These are phyloP conservation scores for Nilaparvata lugens DNA, from an alignment of 1,140 invertebrate genomes.

Conservation along the genomic window DNA sequence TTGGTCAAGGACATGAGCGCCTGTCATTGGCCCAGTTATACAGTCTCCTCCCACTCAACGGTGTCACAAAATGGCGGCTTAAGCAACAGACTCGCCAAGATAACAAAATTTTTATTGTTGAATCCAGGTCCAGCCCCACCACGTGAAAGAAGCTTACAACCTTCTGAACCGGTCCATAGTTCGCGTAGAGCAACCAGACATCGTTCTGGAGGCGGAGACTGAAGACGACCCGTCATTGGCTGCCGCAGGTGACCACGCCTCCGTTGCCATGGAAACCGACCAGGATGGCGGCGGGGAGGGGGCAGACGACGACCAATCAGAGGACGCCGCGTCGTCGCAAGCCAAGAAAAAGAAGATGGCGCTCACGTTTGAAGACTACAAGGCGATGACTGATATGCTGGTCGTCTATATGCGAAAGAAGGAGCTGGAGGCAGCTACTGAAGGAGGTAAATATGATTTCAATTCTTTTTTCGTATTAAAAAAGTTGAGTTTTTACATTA, in stretches of 20 bases:
- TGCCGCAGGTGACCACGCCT: too few relatives aligned
- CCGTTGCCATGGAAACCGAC: slow-evolving; percentile 4
- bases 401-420: slow-evolving; percentile 79
- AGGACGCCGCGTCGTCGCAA: slow-evolving; percentile 20
- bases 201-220: slow-evolving; percentile 64
- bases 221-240: slow-evolving; percentile 38
- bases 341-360: slow-evolving; percentile 72
- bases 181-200: slow-evolving; percentile 93
- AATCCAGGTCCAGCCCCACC: slow-evolving; percentile 53
- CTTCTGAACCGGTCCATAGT: slow-evolving; percentile 98
- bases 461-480: too few relatives aligned
- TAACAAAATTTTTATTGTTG: too few relatives aligned
- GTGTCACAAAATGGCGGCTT: too few relatives aligned
- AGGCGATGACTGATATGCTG: slow-evolving; percentile 83
- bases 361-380: slow-evolving; percentile 92
- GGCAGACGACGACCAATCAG: not conserved
- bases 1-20: too few relatives aligned
- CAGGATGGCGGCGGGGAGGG: not conserved
- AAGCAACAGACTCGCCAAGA: too few relatives aligned
- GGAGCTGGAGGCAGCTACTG: slow-evolving; percentile 48
- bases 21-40: too few relatives aligned
- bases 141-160: slow-evolving; percentile 86
- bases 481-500: too few relatives aligned
- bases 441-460: not conserved
- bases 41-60: too few relatives aligned